Conservation (phyloP, 2,888 invertebrate genomes). For the Nephrotoma flavescens region DNA sequence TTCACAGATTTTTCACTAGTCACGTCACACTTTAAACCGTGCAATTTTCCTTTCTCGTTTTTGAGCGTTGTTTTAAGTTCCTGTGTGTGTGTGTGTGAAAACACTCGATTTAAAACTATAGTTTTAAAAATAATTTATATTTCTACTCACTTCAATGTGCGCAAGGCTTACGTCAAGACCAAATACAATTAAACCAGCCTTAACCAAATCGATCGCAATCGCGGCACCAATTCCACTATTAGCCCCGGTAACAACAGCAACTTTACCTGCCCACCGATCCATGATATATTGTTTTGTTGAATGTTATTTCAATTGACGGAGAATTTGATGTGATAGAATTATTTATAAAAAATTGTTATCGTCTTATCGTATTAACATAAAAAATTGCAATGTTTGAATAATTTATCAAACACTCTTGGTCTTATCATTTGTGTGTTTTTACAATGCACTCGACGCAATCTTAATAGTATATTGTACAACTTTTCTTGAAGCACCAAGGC, state of each 20-base stretch:
- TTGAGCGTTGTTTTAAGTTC: neutral
- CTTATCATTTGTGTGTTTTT: no score
- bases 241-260: neutral
- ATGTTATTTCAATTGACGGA: neutral
- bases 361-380: neutral
- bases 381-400: no score
- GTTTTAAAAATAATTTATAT: no score
- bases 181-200: neutral
- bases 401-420: neutral
- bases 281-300: neutral
- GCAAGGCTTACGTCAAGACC: neutral
- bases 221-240: neutral
- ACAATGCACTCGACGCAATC: no score
- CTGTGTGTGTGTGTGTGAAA: no score
- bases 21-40: slow-evolving; percentile 35
- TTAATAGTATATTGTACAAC: no score
- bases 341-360: neutral
- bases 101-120: no score
- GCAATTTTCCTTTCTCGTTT: slow-evolving; percentile 13
- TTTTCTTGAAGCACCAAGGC: no score
- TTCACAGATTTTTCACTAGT: slow-evolving; percentile 37
- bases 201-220: neutral
- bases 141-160: no score
- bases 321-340: neutral
- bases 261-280: neutral